Evolutionary conservation across 1,140 invertebrate species (phyloP), one percentile per base, ranked within the genome.

Genomic region (Rhopalosiphum padi): DNA sequence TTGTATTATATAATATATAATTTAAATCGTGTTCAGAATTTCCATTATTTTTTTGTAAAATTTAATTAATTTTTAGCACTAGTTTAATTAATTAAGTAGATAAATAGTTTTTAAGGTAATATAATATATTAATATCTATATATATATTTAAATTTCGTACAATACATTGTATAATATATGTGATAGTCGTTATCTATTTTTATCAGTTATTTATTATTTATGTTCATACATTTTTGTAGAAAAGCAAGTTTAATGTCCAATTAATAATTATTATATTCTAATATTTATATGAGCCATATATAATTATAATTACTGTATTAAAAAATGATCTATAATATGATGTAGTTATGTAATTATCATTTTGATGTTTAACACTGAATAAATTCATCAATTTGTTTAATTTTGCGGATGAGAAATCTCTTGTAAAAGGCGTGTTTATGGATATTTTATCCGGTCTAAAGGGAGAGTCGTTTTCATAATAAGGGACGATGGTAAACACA

Each of bases 401-500:
- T 55, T 55, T 90, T 21, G 35, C 37, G 37, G 23, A 55, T 41
- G 35, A 90, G n/a, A 37, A 90, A 60, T 55, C 11, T 22, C 51
- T 41, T 43, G 88, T 55, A 60, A 90, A 55, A 51, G 88, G 88
- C 22, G 88, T 90, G 88, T 90, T 53, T 90, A 60, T 37, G 51
- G 88, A 55, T 23, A 90, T 90, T 90, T 55, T 60, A 90, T 90
- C 88, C 51, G 37, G 88, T 90, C 51, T 90, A 60, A 37, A 90
- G 88, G 88, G 51, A 90, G 35, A 90, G 88, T 90, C 51, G 51
- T 90, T 90, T 90, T 90, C 51, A 90, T 90, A 90, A 90, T 60
- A 90, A 90, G 43, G 88, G 51, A 55, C 53, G 51, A 30, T 90
- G 51, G 88, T 23, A 55, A 90, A 90, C 51, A 90, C 88, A 55